Conservation (phyloP, 2,797 vertebrate species). For the Danio aesculapii region DNA sequence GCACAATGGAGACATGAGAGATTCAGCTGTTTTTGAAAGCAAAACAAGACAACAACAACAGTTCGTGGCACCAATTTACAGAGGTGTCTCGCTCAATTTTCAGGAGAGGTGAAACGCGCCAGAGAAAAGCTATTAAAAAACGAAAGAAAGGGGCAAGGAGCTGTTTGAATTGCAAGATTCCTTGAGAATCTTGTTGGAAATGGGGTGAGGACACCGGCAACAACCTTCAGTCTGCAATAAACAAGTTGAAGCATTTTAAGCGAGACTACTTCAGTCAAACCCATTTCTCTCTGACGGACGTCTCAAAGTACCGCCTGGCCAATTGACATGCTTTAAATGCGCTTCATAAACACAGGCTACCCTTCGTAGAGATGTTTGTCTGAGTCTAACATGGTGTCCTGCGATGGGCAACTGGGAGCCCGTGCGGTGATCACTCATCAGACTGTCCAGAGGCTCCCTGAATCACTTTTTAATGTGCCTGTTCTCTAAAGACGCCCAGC, state of each 20-base stretch:
- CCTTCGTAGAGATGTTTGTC: conserved; percentile 30
- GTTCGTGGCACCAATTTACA: conserved; percentile 55
- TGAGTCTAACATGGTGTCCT: not conserved
- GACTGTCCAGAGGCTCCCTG: conserved; percentile 33
- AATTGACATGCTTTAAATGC: conserved; percentile 9
- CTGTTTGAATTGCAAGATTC: conserved; percentile 22
- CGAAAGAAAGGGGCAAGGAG: not conserved
- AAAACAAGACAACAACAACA: conserved; percentile 47
- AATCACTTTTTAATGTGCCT: conserved; percentile 48
- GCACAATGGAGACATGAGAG: conserved; percentile 44
- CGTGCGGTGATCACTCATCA: conserved; percentile 41
- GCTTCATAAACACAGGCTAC: not conserved
- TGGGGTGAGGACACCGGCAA: conserved; percentile 5
- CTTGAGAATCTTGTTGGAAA: conserved; percentile 13
- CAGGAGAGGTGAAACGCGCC: not conserved
- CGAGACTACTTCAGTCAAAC: conserved; percentile 29
- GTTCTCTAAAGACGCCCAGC: conserved; percentile 33
- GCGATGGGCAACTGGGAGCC: not conserved
- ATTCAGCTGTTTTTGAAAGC: conserved; percentile 26
- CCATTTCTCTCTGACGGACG: conserved; percentile 17
- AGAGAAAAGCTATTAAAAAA: conserved; percentile 40
- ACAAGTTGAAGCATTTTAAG: conserved; percentile 33
- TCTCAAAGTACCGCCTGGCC: not conserved
- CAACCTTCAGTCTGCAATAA: conserved; percentile 41
- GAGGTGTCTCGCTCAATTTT: conserved; percentile 47